Percentiles rank a stretch among this genome's conserved stretches.
Evolutionary conservation across 2,797 vertebrate species (phyloP).

Genomic region (Centroberyx gerrardi): DNA sequence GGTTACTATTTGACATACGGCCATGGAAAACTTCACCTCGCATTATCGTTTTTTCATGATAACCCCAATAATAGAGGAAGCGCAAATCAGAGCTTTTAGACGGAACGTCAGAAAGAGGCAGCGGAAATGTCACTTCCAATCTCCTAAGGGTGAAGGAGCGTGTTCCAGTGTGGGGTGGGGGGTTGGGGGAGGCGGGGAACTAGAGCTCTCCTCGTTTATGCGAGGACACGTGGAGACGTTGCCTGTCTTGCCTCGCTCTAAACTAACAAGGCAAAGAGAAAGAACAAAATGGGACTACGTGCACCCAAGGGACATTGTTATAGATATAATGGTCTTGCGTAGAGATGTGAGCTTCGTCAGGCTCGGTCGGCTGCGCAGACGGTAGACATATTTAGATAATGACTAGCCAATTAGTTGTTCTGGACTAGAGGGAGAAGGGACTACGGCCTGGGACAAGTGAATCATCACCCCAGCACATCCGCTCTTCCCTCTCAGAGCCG

Average conservation of each 20-base stretch:
- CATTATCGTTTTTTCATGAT: slow-evolving; percentile 2
- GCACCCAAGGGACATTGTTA: slow-evolving; percentile 30
- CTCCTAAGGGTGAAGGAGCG: slow-evolving; percentile 12
- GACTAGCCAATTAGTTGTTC: slow-evolving; percentile 41
- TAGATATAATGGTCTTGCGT: slow-evolving; percentile 2
- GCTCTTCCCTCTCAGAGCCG: slow-evolving; percentile 17
- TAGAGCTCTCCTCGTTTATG: background rate
- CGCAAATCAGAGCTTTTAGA: background rate
- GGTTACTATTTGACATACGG: background rate
- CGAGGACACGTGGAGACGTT: slow-evolving; percentile 5
- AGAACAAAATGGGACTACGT: background rate
- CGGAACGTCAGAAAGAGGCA: slow-evolving; percentile 7
- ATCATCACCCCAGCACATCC: slow-evolving; percentile 37
- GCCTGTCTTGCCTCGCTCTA: slow-evolving; percentile 19
- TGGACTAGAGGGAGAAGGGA: slow-evolving; percentile 13
- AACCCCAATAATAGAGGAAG: slow-evolving; percentile 1
- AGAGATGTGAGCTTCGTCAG: slow-evolving; percentile 22
- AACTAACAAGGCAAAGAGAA: slow-evolving; percentile 25
- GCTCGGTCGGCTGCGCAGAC: slow-evolving; percentile 14
- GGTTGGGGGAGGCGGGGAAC: background rate
- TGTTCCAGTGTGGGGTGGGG: slow-evolving; percentile 4
- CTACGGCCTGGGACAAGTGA: slow-evolving; percentile 44
- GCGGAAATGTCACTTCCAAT: slow-evolving; percentile 3
- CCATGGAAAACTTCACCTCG: background rate
- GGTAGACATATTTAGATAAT: slow-evolving; percentile 52